Evolutionary conservation across 2,797 vertebrate genomes (phyloP).

Genomic region (Fundulus diaphanus): DNA sequence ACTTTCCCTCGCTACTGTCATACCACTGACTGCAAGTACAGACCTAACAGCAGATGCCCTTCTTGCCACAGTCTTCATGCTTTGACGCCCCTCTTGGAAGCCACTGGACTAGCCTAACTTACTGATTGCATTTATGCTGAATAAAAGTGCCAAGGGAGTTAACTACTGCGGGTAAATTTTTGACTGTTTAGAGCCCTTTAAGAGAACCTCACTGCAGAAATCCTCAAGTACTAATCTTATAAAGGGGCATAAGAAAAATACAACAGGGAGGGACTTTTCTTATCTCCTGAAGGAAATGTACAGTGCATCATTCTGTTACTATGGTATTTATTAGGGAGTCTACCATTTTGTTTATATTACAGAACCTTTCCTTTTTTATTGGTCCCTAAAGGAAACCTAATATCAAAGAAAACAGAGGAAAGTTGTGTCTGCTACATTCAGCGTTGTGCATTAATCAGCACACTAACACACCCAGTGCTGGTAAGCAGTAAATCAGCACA

Average conservation of each 20-base stretch:
- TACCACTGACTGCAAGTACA: no score
- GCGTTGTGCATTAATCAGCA: neutral
- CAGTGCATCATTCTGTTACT: no score
- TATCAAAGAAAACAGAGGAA: neutral
- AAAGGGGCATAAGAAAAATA: no score
- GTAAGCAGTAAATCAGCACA: neutral
- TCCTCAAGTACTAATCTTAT: neutral
- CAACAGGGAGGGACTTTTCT: no score
- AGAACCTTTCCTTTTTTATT: neutral
- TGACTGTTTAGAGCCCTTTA: neutral
- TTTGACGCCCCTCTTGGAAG: no score
- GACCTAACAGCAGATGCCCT: no score
- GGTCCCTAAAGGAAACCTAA: neutral
- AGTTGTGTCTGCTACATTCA: neutral
- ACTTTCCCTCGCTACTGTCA: no score
- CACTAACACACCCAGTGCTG: no score
- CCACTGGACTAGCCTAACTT: neutral
- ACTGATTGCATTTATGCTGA: neutral
- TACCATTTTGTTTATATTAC: neutral
- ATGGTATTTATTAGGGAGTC: neutral
- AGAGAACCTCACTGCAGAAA: neutral
- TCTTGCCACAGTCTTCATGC: no score
- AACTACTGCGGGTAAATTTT: neutral
- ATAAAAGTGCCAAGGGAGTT: neutral
- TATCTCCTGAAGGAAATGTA: no score